Percentiles rank a stretch among this genome's conserved stretches.
Conservation (phyloP, 2,113 vertebrate species). For the Pedetes capensis region DNA sequence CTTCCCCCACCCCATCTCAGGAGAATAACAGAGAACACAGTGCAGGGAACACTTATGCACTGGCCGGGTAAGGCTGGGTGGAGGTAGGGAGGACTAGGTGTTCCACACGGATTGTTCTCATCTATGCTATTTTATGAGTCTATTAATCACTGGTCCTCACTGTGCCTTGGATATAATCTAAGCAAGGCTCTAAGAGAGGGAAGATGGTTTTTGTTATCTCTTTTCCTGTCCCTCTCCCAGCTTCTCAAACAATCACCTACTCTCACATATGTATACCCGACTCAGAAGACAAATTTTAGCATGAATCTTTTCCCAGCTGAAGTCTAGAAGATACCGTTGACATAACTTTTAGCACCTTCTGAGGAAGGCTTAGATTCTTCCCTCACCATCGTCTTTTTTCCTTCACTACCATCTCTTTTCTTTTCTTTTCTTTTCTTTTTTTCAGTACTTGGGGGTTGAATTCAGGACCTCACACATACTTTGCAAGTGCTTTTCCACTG, state of each 20-base stretch:
- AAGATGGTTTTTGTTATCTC: conserved; percentile 10
- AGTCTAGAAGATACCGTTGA: background rate
- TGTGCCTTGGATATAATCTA: conserved; percentile 60
- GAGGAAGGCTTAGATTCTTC: background rate
- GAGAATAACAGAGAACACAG: background rate
- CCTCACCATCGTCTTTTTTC: background rate
- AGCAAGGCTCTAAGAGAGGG: background rate
- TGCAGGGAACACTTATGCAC: background rate
- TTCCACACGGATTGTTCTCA: conserved; percentile 59
- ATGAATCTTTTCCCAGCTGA: background rate
- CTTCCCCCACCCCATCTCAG: background rate
- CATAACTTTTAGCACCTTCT: background rate
- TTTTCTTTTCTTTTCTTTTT: no score
- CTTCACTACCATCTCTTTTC: no score
- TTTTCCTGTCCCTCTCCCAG: background rate
- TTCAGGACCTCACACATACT: no score
- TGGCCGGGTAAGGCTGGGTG: background rate
- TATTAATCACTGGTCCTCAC: conserved; percentile 42
- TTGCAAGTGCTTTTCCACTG: no score
- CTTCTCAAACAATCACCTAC: background rate
- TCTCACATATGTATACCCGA: background rate
- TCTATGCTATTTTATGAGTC: conserved; percentile 62
- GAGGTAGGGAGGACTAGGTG: conserved; percentile 41
- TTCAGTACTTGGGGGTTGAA: no score
- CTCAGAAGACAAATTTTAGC: background rate